Evolutionary conservation across 2,888 invertebrate genomes (phyloP), one percentile per base, ranked within the genome.

Genomic region (Colostygia pectinataria): DNA sequence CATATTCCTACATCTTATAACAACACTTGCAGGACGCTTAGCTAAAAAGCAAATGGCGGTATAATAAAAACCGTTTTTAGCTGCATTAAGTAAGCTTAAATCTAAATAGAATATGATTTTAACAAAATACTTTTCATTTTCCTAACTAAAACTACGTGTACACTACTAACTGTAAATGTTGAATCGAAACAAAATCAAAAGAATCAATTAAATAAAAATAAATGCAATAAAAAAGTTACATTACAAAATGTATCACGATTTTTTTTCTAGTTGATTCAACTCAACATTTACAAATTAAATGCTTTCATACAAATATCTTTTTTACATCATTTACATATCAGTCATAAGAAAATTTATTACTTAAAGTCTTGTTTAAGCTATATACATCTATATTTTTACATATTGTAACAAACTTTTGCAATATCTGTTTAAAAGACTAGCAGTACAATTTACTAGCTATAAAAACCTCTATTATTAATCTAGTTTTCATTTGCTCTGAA

Each of bases 261-360:
- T 41, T 28, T 25, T 23, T 38, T 13, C 14, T 37, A 20, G 42
- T 45, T 27, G 53, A 58, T 61, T 54, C 50, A 46, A 55, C 43
- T 44, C 58, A 57, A 57, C 61, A 55, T 38, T 29, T 55, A 49
- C 51, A 43, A 55, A 63, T 55, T 61, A 63, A 61, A 57, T 59
- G 55, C 56, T 50, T 45, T 53, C 44, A 54, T 52, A 57, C 44
- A 42, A 46, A 51, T 50, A 44, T 37, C 45, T 75, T 77, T 57
- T 57, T 71, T 83, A 83, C 80, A 83, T 68, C 71, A 83, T 83
- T 72, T 85, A 86, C 79, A 85, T 62, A 58, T 82, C 82, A 82
- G 82, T 86, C 83, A 76, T 82, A 83, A 77, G 71, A 77, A 83
- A 81, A 79, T 58, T 50, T 51, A 55, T 52, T 59, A 49, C 31